phyloP scores from a whole-genome alignment of 2,797 vertebrate species.

The Enteromius trimaculatus region DNA sequence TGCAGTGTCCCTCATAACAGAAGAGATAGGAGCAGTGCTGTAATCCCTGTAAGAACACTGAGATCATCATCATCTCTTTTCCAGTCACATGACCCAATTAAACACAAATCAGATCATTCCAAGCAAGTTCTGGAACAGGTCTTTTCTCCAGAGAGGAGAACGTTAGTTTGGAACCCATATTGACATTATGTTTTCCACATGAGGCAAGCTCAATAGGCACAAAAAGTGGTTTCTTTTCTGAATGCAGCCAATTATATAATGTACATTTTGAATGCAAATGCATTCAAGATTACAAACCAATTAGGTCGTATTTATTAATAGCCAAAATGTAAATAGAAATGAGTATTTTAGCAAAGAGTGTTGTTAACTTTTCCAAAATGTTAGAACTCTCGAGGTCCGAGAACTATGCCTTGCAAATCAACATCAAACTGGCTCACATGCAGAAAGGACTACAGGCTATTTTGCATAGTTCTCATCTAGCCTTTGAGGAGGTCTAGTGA shows the following conservation, averaged over 20 bases:
- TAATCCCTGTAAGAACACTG: slow-evolving; percentile 49
- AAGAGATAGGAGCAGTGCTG: slow-evolving; percentile 46
- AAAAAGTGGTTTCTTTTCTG: neutral
- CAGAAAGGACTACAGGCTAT: slow-evolving; percentile 2
- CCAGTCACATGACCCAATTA: slow-evolving; percentile 46
- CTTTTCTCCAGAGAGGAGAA: neutral
- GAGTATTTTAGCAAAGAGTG: neutral
- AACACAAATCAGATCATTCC: slow-evolving; percentile 39
- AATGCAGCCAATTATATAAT: neutral
- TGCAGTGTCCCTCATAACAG: slow-evolving; percentile 45
- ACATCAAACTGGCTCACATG: neutral
- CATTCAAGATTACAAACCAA: neutral
- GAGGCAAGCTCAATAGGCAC: neutral
- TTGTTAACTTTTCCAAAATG: slow-evolving; percentile 13
- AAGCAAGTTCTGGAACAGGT: slow-evolving; percentile 34
- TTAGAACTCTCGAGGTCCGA: neutral
- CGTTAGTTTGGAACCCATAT: neutral
- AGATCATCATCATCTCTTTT: slow-evolving; percentile 50
- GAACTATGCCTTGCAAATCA: neutral
- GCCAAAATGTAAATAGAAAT: neutral
- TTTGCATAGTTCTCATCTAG: slow-evolving; percentile 27
- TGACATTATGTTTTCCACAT: neutral
- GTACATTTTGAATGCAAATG: neutral
- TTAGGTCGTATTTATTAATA: neutral
- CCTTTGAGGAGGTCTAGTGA: slow-evolving; percentile 25